Evolutionary conservation across 2,797 vertebrate species (phyloP).

Genomic region (Phalanger gymnotis): DNA sequence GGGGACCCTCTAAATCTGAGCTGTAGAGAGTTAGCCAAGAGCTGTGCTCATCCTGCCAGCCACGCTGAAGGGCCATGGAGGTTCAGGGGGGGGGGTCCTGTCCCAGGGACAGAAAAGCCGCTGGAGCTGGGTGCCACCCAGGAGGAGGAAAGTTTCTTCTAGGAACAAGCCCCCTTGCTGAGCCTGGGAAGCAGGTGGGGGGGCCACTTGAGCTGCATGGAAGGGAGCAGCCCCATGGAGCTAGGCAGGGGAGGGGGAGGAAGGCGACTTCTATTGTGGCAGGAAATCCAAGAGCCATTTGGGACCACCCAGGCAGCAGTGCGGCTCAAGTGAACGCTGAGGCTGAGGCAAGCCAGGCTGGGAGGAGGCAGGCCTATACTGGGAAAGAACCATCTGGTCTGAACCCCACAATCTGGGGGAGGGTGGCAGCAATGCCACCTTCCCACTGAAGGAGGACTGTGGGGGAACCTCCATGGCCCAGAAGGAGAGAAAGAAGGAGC

Average conservation of each 20-base stretch:
- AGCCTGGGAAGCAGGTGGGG: not conserved
- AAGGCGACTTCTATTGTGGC: constrained; percentile 92
- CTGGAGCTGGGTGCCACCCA: not conserved
- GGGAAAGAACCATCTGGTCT: constrained; percentile 70
- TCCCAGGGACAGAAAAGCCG: constrained; percentile 12
- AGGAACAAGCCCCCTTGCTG: not conserved
- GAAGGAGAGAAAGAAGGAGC: not conserved
- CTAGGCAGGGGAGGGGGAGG: constrained; percentile 82
- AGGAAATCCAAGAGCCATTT: constrained; percentile 97
- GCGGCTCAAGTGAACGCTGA: constrained; percentile 79
- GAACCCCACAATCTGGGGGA: constrained; percentile 79
- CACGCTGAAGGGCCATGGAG: not conserved
- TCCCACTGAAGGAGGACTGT: constrained; percentile 50
- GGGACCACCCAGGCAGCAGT: constrained; percentile 96
- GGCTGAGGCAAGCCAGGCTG: constrained; percentile 73
- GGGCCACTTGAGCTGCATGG: not conserved
- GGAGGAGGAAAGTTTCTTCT: not conserved
- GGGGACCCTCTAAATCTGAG: not conserved
- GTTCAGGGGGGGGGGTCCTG: not conserved
- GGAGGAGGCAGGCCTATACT: constrained; percentile 43
- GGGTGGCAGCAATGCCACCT: constrained; percentile 41
- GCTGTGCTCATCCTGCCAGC: not conserved
- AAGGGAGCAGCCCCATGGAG: constrained; percentile 34
- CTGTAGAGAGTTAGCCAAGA: not conserved
- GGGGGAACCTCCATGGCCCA: not conserved